phyloP scores from a whole-genome alignment of 2,113 vertebrate species.

The Hylia prasina region DNA sequence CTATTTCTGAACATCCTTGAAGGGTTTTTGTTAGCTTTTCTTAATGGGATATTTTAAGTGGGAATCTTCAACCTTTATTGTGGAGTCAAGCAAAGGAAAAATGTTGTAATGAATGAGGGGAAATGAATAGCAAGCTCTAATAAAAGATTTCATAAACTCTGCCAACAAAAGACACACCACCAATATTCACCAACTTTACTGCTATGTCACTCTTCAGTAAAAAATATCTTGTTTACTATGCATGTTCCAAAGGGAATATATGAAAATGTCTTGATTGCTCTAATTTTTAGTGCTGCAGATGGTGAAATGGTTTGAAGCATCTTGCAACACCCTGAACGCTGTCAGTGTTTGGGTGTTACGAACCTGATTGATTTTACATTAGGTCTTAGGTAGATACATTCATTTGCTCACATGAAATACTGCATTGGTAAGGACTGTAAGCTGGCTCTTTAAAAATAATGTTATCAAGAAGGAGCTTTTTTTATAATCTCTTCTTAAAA shows the following conservation, averaged over 20 bases:
- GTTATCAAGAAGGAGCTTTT: background rate
- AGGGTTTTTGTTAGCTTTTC: background rate
- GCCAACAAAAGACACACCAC: background rate
- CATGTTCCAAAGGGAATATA: background rate
- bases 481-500: background rate
- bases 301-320: background rate
- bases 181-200: background rate
- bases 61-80: background rate
- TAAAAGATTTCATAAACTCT: background rate
- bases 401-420: background rate
- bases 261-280: background rate
- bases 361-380: background rate
- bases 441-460: background rate
- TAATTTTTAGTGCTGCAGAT: background rate
- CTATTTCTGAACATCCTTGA: background rate
- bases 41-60: background rate
- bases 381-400: background rate
- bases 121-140: background rate
- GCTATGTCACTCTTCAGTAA: background rate
- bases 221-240: background rate
- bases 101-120: background rate
- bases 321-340: background rate
- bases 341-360: background rate
- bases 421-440: background rate
- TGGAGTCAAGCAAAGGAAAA: background rate